These are phyloP conservation scores for Zeus faber DNA, from an alignment of 2,113 vertebrate genomes.

Conservation along the genomic window DNA sequence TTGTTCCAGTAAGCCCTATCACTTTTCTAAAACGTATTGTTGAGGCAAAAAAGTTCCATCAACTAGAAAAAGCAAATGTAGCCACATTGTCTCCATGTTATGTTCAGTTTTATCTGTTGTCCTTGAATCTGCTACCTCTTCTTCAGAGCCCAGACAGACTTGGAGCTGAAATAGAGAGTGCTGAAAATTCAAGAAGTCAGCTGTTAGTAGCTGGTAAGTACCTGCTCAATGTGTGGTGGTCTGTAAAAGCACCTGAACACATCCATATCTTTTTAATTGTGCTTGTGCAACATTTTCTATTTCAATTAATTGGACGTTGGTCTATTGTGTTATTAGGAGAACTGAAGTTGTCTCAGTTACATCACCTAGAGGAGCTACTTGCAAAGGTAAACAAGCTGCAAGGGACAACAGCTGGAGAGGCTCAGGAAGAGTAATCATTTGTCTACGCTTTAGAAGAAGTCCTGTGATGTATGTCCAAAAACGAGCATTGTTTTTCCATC, in stretches of 20 bases:
- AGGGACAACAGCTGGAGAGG: constrained; percentile 42
- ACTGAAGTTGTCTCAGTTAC: constrained; percentile 57
- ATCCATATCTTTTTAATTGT: not conserved
- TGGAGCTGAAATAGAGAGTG: constrained; percentile 51
- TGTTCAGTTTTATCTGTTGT: not conserved
- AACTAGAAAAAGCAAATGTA: not conserved
- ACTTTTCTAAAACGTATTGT: too few species aligned
- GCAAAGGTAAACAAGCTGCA: not conserved
- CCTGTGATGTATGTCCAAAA: too few species aligned
- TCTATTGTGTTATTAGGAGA: constrained; percentile 50
- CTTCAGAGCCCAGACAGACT: constrained; percentile 59
- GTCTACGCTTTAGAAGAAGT: too few species aligned
- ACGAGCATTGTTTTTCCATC: too few species aligned
- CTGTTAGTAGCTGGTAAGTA: constrained; percentile 59
- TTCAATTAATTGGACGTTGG: constrained; percentile 8
- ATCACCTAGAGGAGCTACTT: constrained; percentile 29
- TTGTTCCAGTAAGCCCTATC: too few species aligned
- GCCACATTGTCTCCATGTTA: too few species aligned
- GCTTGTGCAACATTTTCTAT: constrained; percentile 12
- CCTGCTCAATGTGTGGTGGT: not conserved
- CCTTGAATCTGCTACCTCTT: constrained; percentile 5
- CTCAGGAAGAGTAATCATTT: not conserved
- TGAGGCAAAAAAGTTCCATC: too few species aligned
- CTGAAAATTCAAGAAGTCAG: constrained; percentile 54
- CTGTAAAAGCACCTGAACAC: too few species aligned